A percentile compares a stretch with the other conserved stretches of the same genome.
These are phyloP conservation scores for Epizoanthus stellaris DNA, from an alignment of 92 coral and sea anemone genomes.

Conservation along the genomic window DNA sequence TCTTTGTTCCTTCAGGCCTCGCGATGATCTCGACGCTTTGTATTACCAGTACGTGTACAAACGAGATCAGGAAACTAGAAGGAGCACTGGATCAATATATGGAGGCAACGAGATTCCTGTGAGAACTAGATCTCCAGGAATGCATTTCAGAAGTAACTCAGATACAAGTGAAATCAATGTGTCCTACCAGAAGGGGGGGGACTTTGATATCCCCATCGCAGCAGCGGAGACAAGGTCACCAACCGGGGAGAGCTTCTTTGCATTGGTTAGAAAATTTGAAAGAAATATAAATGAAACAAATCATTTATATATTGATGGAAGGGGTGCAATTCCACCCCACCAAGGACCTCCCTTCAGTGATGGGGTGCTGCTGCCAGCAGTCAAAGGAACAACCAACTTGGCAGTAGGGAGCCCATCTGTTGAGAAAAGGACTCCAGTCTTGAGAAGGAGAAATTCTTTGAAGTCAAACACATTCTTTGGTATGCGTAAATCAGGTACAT, in stretches of 20 bases:
- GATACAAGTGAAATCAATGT: conserved; percentile 95
- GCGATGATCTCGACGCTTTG: conserved; percentile 74
- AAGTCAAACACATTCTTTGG: conserved; percentile 76
- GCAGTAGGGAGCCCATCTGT: conserved; percentile 78
- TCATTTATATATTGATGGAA: conserved; percentile 38
- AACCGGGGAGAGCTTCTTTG: conserved; percentile 94
- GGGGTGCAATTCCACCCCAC: conserved; percentile 42
- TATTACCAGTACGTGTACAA: conserved; percentile 65
- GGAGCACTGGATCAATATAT: conserved; percentile 96
- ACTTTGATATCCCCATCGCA: conserved; percentile 46
- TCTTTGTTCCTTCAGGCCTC: conserved; percentile 56
- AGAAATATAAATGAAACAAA: conserved; percentile 80
- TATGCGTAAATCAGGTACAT: conserved; percentile 75
- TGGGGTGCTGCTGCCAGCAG: conserved; percentile 43
- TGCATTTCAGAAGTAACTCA: conserved; percentile 92
- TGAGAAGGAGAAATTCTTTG: conserved; percentile 84
- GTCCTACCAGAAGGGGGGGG: conserved; percentile 48
- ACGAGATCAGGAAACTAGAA: conserved; percentile 86
- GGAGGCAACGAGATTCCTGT: conserved; percentile 77
- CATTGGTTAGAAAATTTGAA: conserved; percentile 87
- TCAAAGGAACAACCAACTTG: conserved; percentile 62
- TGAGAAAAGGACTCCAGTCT: conserved; percentile 86
- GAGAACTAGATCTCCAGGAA: conserved; percentile 57
- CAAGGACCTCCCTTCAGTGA: conserved; percentile 70
- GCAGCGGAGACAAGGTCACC: conserved; percentile 83